Percentiles rank a stretch among this genome's conserved stretches.
Conservation (phyloP, 2,113 vertebrate species). For the Notiomystis cincta region DNA sequence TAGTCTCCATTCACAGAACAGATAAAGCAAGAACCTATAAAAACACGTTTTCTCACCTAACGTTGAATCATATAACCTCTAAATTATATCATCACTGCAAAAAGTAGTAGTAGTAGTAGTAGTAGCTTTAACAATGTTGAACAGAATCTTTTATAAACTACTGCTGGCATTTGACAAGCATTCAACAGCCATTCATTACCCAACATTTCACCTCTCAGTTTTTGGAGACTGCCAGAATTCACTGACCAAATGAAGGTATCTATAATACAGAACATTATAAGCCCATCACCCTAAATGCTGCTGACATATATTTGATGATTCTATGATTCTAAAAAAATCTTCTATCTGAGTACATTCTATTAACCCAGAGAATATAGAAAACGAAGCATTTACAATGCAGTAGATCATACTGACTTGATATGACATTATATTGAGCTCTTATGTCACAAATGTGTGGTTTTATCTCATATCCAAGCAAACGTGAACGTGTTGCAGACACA, state of each 20-base stretch:
- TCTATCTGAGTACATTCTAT: not conserved
- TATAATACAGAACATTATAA: not conserved
- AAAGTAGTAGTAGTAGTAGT: too few relatives aligned
- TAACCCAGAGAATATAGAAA: not conserved
- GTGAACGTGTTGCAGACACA: not conserved
- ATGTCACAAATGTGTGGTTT: not conserved
- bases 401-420: not conserved
- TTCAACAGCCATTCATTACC: not conserved
- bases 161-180: not conserved
- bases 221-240: not conserved
- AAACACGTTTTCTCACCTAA: not conserved
- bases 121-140: not conserved
- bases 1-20: not conserved
- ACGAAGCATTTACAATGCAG: not conserved
- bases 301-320: not conserved
- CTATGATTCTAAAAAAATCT: not conserved
- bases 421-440: not conserved
- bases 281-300: fast-evolving
- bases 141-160: not conserved
- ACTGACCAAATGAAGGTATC: not conserved
- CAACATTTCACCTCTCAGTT: not conserved
- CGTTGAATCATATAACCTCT: not conserved
- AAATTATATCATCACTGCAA: not conserved
- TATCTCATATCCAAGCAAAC: not conserved
- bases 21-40: not conserved